Base-by-base conservation (phyloP, 92 coral and sea anemone species). In the Siderastrea radians region DNA sequence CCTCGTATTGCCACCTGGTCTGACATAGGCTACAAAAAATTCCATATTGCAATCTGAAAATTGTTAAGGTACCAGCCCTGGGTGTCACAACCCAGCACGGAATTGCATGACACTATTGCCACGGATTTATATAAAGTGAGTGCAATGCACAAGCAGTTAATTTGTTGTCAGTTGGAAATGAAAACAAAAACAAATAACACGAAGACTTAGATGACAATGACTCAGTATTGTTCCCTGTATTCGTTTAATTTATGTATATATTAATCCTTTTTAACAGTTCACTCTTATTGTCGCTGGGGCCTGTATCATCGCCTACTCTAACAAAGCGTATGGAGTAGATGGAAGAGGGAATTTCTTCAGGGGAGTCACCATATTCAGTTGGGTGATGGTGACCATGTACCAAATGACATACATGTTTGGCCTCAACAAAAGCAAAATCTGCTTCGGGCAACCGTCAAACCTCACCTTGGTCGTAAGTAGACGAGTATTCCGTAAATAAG, bases 391-490 rank as follows among this genome's bases (percentile, higher is more conserved):
- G 52, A 66, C 38, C 1, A 2, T 80, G 10, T 14, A 11, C 52
- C 26, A 80, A 13, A 13, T 80, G 14, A 13, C 26, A 8, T 80
- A 26, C 26, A 1, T 53, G 7, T 4, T 64, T 50, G 47, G 74
- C 84, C 8, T 67, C 66, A 66, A 80, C 84, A 64, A 50, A 43
- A 68, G 38, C 75, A 51, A 66, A 64, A 7, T 0, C 15, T 80
- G 46, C 50, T 65, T 66, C 38, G 26, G 52, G 15, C 61, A 38
- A 49, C 84, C 84, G 9, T 80, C 84, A 14, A 7, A 51, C 65
- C 68, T 8, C 62, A 80, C 84, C 3, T 1, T 80, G 43, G 13
- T 80, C 3, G 84, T 80, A 68, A 80, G 84, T 80, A 80, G 38
- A 26, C 38, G 38, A 26, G 38, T 26, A 26, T 26, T 26, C 38